Percentiles rank a stretch among this genome's conserved stretches.
These are phyloP conservation scores for Pseudotriccus pelzelni DNA, from an alignment of 2,797 vertebrate genomes.

Conservation along the genomic window DNA sequence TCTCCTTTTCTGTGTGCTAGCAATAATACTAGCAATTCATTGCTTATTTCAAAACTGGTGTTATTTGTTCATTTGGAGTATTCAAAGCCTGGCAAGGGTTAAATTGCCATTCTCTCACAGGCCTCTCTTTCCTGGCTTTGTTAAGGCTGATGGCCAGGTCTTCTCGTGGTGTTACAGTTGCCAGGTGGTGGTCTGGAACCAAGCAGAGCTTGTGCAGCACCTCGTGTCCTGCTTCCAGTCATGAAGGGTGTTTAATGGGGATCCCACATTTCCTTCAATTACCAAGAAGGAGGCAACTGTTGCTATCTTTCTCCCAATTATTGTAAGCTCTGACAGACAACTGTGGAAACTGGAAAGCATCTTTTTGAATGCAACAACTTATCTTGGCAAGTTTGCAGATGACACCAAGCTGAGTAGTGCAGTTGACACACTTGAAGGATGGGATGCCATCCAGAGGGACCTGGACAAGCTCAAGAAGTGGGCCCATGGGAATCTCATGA, in stretches of 20 bases:
- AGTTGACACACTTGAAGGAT: not conserved
- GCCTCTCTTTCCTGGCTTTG: not conserved
- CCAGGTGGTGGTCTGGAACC: not conserved
- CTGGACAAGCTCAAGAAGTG: fast-evolving
- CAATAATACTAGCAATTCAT: not conserved
- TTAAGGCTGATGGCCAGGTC: not conserved
- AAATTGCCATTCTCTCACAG: not conserved
- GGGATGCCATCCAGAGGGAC: not conserved
- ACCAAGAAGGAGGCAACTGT: not conserved
- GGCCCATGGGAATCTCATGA: not conserved
- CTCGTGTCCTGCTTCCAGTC: not conserved
- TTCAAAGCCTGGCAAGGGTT: not conserved
- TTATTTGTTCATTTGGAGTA: not conserved
- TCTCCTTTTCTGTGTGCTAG: not conserved
- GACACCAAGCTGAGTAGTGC: not conserved
- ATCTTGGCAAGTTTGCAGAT: not conserved
- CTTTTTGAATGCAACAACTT: not conserved
- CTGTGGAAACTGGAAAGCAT: not conserved
- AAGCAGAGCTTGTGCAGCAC: not conserved
- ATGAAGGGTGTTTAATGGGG: fast-evolving
- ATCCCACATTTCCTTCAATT: not conserved
- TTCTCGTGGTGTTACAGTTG: not conserved
- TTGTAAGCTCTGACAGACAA: not conserved
- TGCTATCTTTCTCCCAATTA: not conserved
- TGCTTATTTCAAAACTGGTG: not conserved